Evolutionary conservation across 1,140 invertebrate species (phyloP).

Genomic region (Cherax quadricarinatus): DNA sequence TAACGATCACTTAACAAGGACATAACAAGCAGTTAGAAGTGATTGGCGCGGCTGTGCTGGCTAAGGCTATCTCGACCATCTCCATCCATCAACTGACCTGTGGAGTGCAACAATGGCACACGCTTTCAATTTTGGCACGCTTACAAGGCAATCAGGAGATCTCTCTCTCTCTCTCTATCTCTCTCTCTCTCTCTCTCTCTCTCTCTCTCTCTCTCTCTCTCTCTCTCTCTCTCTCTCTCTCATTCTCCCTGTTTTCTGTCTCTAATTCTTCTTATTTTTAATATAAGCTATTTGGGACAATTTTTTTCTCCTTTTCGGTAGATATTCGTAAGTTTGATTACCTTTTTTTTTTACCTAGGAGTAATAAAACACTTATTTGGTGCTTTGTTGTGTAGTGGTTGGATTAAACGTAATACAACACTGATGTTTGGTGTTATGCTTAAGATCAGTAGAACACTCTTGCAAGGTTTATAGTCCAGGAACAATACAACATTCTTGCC

Average conservation of each 20-base stretch:
- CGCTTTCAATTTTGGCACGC: not conserved
- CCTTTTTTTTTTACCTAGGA: too few species aligned
- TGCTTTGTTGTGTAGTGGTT: too few species aligned
- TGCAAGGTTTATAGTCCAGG: too few species aligned
- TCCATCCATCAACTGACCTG: not conserved
- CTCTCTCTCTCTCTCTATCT: not conserved
- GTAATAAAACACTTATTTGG: too few species aligned
- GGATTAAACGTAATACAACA: too few species aligned
- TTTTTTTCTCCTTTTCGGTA: too few species aligned
- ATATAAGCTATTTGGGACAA: too few species aligned
- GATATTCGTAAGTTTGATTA: too few species aligned
- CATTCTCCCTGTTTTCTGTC: not conserved
- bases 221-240: constrained; percentile 1
- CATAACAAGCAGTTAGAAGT: not conserved
- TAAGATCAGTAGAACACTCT: too few species aligned
- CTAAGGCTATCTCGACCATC: not conserved
- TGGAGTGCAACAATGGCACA: not conserved
- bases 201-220: constrained; percentile 1
- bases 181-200: constrained; percentile 7
- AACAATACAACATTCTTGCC: too few species aligned
- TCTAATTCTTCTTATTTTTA: not conserved
- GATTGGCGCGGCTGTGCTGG: not conserved
- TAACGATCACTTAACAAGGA: not conserved
- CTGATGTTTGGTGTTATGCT: too few species aligned
- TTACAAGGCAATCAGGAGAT: not conserved